Evolutionary conservation across 2,888 invertebrate genomes (phyloP).

Genomic region (Chymomyza fuscimana): DNA sequence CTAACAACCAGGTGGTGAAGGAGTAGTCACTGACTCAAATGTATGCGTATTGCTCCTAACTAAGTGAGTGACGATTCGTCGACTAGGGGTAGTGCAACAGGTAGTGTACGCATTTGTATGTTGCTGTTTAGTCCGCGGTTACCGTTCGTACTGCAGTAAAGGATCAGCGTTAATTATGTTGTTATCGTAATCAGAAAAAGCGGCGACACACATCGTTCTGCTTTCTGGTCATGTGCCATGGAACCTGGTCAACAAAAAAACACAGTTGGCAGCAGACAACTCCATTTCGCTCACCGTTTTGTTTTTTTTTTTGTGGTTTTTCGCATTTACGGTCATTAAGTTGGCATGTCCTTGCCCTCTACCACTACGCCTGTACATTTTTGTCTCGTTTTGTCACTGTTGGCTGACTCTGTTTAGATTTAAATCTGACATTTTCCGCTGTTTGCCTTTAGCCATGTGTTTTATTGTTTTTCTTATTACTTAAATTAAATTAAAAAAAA

Average conservation of each 20-base stretch:
- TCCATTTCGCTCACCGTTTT: neutral
- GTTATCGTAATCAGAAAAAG: slow-evolving; percentile 56
- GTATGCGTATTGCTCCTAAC: too few relatives aligned
- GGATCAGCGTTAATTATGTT: slow-evolving; percentile 56
- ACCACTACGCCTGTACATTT: slow-evolving; percentile 9
- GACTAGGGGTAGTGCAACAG: too few relatives aligned
- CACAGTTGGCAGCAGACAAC: neutral
- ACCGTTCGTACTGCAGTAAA: too few relatives aligned
- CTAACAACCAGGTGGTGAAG: too few relatives aligned
- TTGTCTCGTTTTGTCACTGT: slow-evolving; percentile 13
- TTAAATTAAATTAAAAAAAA: slow-evolving; percentile 50
- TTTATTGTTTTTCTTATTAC: slow-evolving; percentile 57
- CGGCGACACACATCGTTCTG: slow-evolving; percentile 17
- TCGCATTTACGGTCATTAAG: slow-evolving; percentile 70
- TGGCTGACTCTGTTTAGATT: slow-evolving; percentile 36
- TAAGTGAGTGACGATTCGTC: too few relatives aligned
- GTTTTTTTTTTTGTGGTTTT: slow-evolving; percentile 32
- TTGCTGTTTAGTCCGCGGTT: too few relatives aligned
- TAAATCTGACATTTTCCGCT: slow-evolving; percentile 35
- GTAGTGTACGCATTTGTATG: too few relatives aligned
- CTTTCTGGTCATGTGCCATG: neutral
- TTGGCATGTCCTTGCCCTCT: slow-evolving; percentile 11
- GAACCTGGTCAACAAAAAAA: neutral
- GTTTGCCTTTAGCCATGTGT: slow-evolving; percentile 7
- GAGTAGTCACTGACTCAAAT: too few relatives aligned